These are phyloP conservation scores for Eumacrocentrus americanus DNA, from an alignment of 2,888 invertebrate species.

Conservation along the genomic window DNA sequence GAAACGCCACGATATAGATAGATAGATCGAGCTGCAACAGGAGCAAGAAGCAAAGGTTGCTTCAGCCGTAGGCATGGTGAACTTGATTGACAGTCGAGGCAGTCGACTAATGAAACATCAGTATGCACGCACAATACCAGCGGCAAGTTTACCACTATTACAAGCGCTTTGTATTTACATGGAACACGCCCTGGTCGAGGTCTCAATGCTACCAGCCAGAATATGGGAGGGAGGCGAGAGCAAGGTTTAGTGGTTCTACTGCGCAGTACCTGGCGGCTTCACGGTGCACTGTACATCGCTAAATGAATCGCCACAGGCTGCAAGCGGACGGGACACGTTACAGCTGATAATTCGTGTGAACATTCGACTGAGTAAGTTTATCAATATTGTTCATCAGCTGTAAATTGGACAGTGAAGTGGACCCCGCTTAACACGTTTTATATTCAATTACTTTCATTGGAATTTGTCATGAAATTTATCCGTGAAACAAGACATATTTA, in stretches of 20 bases:
- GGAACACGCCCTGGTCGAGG: constrained; percentile 10
- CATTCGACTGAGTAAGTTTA: background rate
- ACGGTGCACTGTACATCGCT: background rate
- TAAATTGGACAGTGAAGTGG: too few species aligned
- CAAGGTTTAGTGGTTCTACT: constrained; percentile 15
- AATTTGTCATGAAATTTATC: too few species aligned
- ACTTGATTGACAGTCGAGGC: constrained; percentile 57
- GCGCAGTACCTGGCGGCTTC: constrained; percentile 14
- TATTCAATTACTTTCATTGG: constrained; percentile 28
- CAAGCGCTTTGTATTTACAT: constrained; percentile 43
- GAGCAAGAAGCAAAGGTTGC: constrained; percentile 32
- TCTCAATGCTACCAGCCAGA: constrained; percentile 1
- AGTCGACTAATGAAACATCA: constrained; percentile 59
- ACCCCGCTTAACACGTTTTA: background rate
- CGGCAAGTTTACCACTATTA: constrained; percentile 46
- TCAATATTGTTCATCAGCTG: background rate
- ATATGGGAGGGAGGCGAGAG: constrained; percentile 1
- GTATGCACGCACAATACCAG: constrained; percentile 53
- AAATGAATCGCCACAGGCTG: constrained; percentile 3
- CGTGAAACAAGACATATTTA: too few species aligned
- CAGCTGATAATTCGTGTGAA: background rate
- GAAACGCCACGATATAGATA: background rate
- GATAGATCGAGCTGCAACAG: constrained; percentile 32
- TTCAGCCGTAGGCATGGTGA: constrained; percentile 47
- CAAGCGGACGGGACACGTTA: background rate